Evolutionary conservation across 2,888 invertebrate genomes (phyloP), one percentile per base, ranked within the genome.

Genomic region (Dorcus hopei): DNA sequence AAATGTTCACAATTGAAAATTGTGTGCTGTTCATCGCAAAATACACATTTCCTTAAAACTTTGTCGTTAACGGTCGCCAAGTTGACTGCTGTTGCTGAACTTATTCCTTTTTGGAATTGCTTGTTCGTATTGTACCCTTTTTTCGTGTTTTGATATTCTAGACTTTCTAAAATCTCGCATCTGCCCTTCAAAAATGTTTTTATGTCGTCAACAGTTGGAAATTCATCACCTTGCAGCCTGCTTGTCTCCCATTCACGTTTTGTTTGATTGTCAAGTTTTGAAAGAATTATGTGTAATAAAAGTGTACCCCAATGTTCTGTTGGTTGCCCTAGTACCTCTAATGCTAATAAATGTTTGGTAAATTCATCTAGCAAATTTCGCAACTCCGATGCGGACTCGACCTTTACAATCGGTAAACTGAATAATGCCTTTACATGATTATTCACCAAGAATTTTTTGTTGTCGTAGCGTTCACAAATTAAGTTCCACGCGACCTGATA

Each of bases 391-490:
- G 49, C 47, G 9, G 52, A 56, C 11, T 59, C 56, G n/a, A 19
- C n/a, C n/a, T 23, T 55, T 23, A 54, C 47, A 9, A 9, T 2
- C 19, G 14, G 51, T 8, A 58, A 23, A 47, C 50, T 54, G 39
- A 58, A 58, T 8, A 61, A n/a, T 9, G 45, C 54, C 14, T 54
- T 49, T 51, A 61, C 19, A 14, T 61, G 61, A 38, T 58, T 58
- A 14, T 61, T 49, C 8, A 61, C 47, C 38, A 58, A 38, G 14
- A 58, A 11, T 5, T 42, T 43, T 52, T 49, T 49, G 11, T 61
- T 58, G 42, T 61, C 54, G 39, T 54, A 61, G 3, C 58, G 14
- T 49, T 61, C 51, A 7, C 47, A 40, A 16, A 61, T 9, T 7
- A 54, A 40, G 38, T 53, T 39, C 61, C 61, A 61, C 3, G 61